A percentile compares a stretch with the other conserved stretches of the same genome.
phyloP scores from a whole-genome alignment of 1,140 invertebrate species.

The Ceratina australensis region DNA sequence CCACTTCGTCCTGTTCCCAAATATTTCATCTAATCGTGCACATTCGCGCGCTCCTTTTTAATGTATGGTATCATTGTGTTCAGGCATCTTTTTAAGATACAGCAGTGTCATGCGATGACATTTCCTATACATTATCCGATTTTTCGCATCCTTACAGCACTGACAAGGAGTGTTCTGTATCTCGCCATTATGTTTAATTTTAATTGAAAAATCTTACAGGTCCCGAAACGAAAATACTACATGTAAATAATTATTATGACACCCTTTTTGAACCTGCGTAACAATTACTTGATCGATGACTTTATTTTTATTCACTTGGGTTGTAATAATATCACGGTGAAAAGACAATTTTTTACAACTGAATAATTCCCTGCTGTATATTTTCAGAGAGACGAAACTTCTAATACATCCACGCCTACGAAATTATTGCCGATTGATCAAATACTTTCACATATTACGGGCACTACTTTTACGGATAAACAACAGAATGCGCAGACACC shows the following conservation, averaged over 20 bases:
- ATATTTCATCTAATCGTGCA: slow-evolving; percentile 51
- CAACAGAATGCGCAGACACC: slow-evolving; percentile 55
- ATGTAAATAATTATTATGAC: neutral
- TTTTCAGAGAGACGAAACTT: slow-evolving; percentile 79
- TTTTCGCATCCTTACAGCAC: slow-evolving; percentile 5
- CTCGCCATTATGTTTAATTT: slow-evolving; percentile 10
- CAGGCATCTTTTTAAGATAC: slow-evolving; percentile 41
- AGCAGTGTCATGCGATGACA: slow-evolving; percentile 24
- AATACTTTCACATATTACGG: slow-evolving; percentile 75
- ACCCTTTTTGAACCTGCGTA: neutral
- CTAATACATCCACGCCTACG: slow-evolving; percentile 75
- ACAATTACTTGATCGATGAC: slow-evolving; percentile 23
- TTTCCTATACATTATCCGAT: slow-evolving; percentile 17
- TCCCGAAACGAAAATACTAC: too few relatives aligned
- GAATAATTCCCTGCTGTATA: slow-evolving; percentile 38
- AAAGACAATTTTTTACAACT: neutral
- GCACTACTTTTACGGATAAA: slow-evolving; percentile 61
- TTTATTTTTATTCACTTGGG: slow-evolving; percentile 31
- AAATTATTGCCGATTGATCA: slow-evolving; percentile 77
- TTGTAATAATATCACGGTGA: slow-evolving; percentile 13
- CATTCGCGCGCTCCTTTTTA: slow-evolving; percentile 50
- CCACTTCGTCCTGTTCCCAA: slow-evolving; percentile 51
- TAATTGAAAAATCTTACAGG: slow-evolving; percentile 25
- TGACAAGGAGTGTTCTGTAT: neutral
- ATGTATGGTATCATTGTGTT: slow-evolving; percentile 49